Conservation (phyloP, 2,113 vertebrate species). For the Girardinichthys multiradiatus region DNA sequence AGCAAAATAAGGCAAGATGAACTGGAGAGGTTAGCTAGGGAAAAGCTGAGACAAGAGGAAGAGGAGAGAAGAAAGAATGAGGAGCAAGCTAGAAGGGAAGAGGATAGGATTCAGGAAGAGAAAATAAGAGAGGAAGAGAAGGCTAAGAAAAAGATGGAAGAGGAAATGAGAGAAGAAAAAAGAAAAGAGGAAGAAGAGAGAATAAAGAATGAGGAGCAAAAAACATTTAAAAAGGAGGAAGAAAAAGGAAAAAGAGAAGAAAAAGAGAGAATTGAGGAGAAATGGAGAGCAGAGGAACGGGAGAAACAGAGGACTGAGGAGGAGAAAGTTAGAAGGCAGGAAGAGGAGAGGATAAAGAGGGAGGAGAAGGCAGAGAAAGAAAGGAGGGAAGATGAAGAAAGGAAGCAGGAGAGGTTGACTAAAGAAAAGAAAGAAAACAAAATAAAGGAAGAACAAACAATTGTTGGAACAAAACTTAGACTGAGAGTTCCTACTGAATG, state of each 20-base stretch:
- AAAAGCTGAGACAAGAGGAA: slow-evolving; percentile 9
- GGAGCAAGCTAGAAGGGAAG: slow-evolving; percentile 9
- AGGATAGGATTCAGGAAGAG: background rate
- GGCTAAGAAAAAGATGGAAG: background rate
- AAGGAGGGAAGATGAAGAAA: slow-evolving; percentile 21
- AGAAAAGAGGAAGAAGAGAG: background rate
- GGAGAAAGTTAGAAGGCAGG: background rate
- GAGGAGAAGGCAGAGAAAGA: slow-evolving; percentile 13
- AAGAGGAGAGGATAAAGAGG: slow-evolving; percentile 10
- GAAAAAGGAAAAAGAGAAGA: slow-evolving; percentile 4
- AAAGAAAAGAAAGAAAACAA: slow-evolving; percentile 1
- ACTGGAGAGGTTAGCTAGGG: slow-evolving; percentile 16
- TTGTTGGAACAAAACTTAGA: background rate
- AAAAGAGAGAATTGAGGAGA: slow-evolving; percentile 1
- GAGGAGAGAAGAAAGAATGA: slow-evolving; percentile 5
- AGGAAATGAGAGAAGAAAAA: slow-evolving; percentile 8
- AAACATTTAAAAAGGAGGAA: background rate
- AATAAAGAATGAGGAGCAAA: slow-evolving; percentile 11
- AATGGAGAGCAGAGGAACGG: background rate
- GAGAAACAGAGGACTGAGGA: slow-evolving; percentile 10
- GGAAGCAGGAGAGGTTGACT: slow-evolving; percentile 11
- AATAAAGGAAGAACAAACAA: background rate
- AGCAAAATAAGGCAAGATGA: background rate
- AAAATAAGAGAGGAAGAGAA: slow-evolving; percentile 9
- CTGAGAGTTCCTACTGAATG: slow-evolving; percentile 3